These are phyloP conservation scores for Andricus curvator DNA, from an alignment of 2,888 invertebrate species.

Conservation along the genomic window DNA sequence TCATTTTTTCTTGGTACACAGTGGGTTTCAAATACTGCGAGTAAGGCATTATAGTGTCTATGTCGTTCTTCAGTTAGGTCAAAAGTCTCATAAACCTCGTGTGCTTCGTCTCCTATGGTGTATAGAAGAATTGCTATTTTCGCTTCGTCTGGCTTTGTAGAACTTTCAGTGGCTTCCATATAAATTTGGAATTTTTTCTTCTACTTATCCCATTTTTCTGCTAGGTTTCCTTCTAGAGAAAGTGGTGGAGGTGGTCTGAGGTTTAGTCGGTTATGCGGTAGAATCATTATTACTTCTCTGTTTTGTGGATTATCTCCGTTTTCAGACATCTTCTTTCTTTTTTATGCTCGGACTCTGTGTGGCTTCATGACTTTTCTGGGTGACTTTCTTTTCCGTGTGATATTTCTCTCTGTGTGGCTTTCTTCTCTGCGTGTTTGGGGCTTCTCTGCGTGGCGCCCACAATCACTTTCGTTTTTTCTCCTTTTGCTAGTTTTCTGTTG, in stretches of 20 bases:
- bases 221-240: conserved; percentile 45
- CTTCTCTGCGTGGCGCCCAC: too few species aligned
- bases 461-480: too few species aligned
- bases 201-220: conserved; percentile 61
- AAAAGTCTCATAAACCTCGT: conserved; percentile 58
- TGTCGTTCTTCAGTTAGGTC: neutral
- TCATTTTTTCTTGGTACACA: conserved; percentile 47
- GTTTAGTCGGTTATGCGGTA: neutral
- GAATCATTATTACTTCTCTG: too few species aligned
- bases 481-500: too few species aligned
- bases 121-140: conserved; percentile 55
- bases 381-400: too few species aligned
- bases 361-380: too few species aligned
- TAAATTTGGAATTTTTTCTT: conserved; percentile 58
- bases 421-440: too few species aligned
- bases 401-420: too few species aligned
- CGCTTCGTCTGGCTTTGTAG: conserved; percentile 49
- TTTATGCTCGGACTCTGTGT: too few species aligned
- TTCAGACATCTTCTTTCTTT: too few species aligned
- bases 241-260: conserved; percentile 45
- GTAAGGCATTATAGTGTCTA: too few species aligned
- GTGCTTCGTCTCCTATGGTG: conserved; percentile 57
- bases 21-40: conserved; percentile 49
- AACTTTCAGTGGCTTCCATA: conserved; percentile 54
- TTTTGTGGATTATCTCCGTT: too few species aligned